Base-by-base conservation (phyloP, 2,888 invertebrate species). In the Euplagia quadripunctaria region DNA sequence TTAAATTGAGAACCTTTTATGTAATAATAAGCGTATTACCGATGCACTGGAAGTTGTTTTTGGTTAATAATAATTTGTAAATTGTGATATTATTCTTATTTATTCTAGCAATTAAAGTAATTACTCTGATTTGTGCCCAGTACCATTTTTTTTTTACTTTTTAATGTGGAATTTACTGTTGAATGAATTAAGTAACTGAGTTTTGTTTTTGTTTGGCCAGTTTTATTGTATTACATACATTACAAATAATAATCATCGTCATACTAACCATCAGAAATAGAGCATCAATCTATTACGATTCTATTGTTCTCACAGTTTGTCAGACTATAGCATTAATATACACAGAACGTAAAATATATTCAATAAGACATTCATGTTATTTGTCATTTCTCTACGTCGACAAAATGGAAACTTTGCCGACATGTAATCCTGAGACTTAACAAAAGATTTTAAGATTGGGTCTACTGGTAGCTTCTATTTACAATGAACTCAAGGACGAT, bases 391-490 rank as follows among this genome's bases (percentile, higher is more conserved):
- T 17, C 64, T 42, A 17, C 49, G 64, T 51, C 61, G 6, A 49
- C 41, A 51, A 69, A 46, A 61, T 43, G 64, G 9, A 64, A 64
- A 64, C 55, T 71, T 68, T 64, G 51, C 74, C 41, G 46, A 67
- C 68, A 68, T 71, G 41, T 66, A 41, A 68, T 17, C 69, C 68
- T 49, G 49, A 70, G 63, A 71, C 63, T 72, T 31, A 31, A 31
- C 31, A 31, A 43, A 65, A 75, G 63, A 74, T 74, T 72, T 71
- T 66, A 55, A 66, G 69, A 71, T 64, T 64, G 65, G 20, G 49
- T 14, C 11, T 3, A 17, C 14, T 69, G 31, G 31, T 31, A 31
- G 31, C 31, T 14, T 46, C 11, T 46, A 46, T 9, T 46, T 46
- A 46, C 46, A 46, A 46, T 46, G 9, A 46, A 46, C 46, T 0